These are phyloP conservation scores for Leucoraja ocellata DNA, from an alignment of 2,797 vertebrate genomes.

Conservation along the genomic window DNA sequence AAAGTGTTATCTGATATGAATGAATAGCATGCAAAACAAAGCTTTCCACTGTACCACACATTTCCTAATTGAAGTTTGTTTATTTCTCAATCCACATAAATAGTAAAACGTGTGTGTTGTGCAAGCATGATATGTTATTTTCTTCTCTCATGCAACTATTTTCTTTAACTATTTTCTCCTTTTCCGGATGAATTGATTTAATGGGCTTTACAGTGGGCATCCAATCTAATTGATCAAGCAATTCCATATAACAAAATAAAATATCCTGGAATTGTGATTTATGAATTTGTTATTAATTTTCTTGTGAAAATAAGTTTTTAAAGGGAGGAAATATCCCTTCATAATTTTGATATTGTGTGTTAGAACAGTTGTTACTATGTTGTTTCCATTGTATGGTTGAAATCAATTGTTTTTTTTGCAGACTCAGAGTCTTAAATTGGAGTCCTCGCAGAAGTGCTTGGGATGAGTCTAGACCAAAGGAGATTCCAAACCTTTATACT, in stretches of 20 bases:
- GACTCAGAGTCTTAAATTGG: slow-evolving; percentile 87
- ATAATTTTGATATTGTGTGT: background rate
- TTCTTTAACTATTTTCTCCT: background rate
- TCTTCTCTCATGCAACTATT: background rate
- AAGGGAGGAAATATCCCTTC: background rate
- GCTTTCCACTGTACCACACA: too few relatives aligned
- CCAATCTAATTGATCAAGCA: background rate
- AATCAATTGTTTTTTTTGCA: slow-evolving; percentile 44
- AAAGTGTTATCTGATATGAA: too few relatives aligned
- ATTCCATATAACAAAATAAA: background rate
- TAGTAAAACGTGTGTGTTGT: background rate
- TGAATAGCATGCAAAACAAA: too few relatives aligned
- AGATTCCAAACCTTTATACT: slow-evolving; percentile 83
- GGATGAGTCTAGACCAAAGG: slow-evolving; percentile 89
- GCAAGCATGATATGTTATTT: background rate
- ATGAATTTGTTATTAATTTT: background rate
- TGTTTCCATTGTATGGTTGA: background rate
- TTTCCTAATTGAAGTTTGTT: background rate
- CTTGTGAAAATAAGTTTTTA: background rate
- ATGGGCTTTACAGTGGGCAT: background rate
- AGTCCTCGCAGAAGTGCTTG: slow-evolving; percentile 74
- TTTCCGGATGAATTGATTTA: background rate
- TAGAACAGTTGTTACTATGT: background rate
- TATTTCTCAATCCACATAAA: background rate
- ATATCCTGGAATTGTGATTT: background rate